Conservation (phyloP, 2,113 vertebrate species). For the Corythoichthys intestinalis region DNA sequence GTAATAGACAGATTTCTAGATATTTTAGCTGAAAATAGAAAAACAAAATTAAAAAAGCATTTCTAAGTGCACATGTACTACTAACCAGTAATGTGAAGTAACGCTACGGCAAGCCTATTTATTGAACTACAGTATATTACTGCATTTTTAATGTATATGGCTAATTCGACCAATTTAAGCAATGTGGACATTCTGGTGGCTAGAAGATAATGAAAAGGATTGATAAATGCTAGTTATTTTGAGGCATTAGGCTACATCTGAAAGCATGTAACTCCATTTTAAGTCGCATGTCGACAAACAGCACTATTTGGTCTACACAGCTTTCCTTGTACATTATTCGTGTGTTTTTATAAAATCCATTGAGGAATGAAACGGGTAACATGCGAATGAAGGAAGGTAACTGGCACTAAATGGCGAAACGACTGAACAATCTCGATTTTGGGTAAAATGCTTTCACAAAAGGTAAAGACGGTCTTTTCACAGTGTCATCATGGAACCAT, state of each 20-base stretch:
- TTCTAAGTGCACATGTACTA: neutral
- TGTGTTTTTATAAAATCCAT: conserved; percentile 56
- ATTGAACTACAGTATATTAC: conserved; percentile 11
- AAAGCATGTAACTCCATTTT: conserved; percentile 35
- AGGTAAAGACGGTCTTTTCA: conserved; percentile 45
- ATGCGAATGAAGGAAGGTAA: conserved; percentile 40
- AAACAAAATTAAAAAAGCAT: conserved; percentile 3
- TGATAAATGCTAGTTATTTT: conserved; percentile 44
- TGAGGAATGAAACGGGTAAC: conserved; percentile 56
- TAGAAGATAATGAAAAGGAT: conserved; percentile 18
- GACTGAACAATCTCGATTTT: conserved; percentile 63
- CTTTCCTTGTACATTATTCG: conserved; percentile 50
- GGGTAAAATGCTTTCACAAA: conserved; percentile 12
- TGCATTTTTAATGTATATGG: neutral
- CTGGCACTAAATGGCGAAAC: conserved; percentile 75
- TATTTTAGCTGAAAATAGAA: conserved; percentile 2
- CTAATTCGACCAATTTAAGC: neutral
- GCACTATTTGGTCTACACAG: conserved; percentile 67
- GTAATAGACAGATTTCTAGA: conserved; percentile 30
- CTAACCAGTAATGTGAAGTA: conserved; percentile 14
- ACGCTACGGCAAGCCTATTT: neutral
- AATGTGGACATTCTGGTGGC: neutral
- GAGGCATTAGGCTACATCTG: conserved; percentile 38
- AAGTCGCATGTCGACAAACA: conserved; percentile 50
- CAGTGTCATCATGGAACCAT: conserved; percentile 38